Evolutionary conservation across 2,113 vertebrate species (phyloP).

Genomic region (Tursiops truncatus): DNA sequence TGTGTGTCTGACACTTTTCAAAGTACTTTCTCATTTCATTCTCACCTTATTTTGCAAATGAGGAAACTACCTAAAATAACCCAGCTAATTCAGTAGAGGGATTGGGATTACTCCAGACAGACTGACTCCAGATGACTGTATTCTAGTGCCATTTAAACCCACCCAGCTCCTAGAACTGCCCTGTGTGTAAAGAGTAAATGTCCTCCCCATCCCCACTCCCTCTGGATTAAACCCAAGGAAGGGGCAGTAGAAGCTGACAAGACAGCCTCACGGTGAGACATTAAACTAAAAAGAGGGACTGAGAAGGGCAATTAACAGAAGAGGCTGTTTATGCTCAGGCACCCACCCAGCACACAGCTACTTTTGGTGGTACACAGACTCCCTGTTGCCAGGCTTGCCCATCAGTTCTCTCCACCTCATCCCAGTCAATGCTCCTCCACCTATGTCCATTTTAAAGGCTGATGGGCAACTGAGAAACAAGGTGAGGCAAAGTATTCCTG

Average conservation of each 20-base stretch:
- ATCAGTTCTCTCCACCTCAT: background rate
- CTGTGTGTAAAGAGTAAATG: background rate
- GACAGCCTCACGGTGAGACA: background rate
- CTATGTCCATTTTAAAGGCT: background rate
- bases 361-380: background rate
- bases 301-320: background rate
- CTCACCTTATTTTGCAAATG: slow-evolving; percentile 24
- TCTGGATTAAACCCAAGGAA: background rate
- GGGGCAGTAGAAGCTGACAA: background rate
- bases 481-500: background rate
- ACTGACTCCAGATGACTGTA: background rate
- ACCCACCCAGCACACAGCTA: rapidly evolving
- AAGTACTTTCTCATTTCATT: background rate
- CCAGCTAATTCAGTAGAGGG: background rate
- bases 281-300: background rate
- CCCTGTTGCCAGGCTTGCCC: background rate
- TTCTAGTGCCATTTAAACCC: background rate
- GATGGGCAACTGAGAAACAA: background rate
- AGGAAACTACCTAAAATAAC: background rate
- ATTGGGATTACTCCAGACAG: background rate
- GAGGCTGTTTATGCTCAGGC: background rate
- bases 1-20: background rate
- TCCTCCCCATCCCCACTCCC: rapidly evolving
- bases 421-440: background rate
- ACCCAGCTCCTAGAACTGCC: background rate